Conservation (phyloP, 2,113 vertebrate genomes). For the Passer montanus region DNA sequence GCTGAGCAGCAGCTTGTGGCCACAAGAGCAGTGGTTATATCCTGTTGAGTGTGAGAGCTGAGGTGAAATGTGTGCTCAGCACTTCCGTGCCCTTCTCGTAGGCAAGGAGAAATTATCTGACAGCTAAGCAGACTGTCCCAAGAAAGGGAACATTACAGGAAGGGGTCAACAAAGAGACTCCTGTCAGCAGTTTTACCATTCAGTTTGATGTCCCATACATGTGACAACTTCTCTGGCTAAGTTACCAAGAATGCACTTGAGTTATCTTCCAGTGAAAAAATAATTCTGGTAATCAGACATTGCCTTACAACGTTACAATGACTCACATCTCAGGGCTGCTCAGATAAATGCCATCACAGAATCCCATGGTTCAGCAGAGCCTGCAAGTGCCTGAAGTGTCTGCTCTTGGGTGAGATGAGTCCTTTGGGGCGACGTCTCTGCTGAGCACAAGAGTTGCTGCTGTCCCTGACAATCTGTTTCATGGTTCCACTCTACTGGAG, state of each 20-base stretch:
- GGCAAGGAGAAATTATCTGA: constrained; percentile 51
- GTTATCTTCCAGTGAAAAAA: not conserved
- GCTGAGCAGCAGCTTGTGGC: constrained; percentile 36
- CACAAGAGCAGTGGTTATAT: constrained; percentile 79
- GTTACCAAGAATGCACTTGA: not conserved
- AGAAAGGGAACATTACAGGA: constrained; percentile 75
- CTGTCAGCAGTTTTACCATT: constrained; percentile 58
- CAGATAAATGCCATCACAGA: not conserved
- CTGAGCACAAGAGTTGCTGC: not conserved
- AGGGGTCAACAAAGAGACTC: constrained; percentile 67
- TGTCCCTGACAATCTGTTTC: not conserved
- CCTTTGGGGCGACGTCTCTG: not conserved
- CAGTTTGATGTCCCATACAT: not conserved
- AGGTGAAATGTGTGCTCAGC: constrained; percentile 84
- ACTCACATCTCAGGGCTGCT: not conserved
- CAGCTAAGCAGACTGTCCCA: constrained; percentile 74
- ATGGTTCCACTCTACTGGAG: not conserved
- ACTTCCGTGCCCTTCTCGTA: constrained; percentile 84
- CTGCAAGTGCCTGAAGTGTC: not conserved
- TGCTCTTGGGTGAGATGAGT: not conserved
- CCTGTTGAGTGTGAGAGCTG: constrained; percentile 79
- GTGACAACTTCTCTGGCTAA: not conserved
- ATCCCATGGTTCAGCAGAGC: not conserved
- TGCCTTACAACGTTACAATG: not conserved
- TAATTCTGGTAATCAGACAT: not conserved